These are phyloP conservation scores for Gryllus bimaculatus DNA, from an alignment of 1,140 invertebrate species.

Conservation along the genomic window DNA sequence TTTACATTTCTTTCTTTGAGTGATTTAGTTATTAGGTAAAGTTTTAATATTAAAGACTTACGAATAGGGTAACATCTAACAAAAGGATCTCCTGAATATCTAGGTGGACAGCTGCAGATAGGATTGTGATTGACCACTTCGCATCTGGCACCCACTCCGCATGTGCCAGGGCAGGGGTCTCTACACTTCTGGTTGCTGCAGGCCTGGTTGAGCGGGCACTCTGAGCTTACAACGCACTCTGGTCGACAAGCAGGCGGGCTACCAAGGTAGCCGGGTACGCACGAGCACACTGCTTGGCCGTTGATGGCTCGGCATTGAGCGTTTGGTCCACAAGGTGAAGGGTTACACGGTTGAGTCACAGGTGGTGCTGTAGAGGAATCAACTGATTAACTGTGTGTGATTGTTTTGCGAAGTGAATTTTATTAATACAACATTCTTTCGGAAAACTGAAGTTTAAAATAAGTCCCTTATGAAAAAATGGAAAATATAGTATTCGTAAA, in stretches of 20 bases:
- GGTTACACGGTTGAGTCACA: conserved; percentile 38
- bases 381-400: neutral
- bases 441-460: too few relatives aligned
- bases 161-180: conserved; percentile 41
- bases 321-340: conserved; percentile 33
- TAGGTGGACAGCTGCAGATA: conserved; percentile 39
- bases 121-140: conserved; percentile 43
- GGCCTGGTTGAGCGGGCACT: conserved; percentile 38
- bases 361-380: conserved; percentile 7
- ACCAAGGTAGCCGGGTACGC: conserved; percentile 37
- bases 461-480: too few relatives aligned
- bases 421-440: too few relatives aligned
- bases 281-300: conserved; percentile 39
- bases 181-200: conserved; percentile 41
- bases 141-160: conserved; percentile 44
- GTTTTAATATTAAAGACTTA: neutral
- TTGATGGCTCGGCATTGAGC: conserved; percentile 37
- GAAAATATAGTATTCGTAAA: too few relatives aligned
- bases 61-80: conserved; percentile 21
- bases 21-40: neutral
- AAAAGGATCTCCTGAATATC: conserved; percentile 43
- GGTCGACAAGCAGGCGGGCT: conserved; percentile 38
- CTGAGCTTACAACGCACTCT: conserved; percentile 39
- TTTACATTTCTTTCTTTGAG: too few relatives aligned
- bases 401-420: too few relatives aligned